A percentile compares a stretch with the other conserved stretches of the same genome.
phyloP scores from a whole-genome alignment of 2,888 invertebrate species.

The Petrolisthes cinctipes region DNA sequence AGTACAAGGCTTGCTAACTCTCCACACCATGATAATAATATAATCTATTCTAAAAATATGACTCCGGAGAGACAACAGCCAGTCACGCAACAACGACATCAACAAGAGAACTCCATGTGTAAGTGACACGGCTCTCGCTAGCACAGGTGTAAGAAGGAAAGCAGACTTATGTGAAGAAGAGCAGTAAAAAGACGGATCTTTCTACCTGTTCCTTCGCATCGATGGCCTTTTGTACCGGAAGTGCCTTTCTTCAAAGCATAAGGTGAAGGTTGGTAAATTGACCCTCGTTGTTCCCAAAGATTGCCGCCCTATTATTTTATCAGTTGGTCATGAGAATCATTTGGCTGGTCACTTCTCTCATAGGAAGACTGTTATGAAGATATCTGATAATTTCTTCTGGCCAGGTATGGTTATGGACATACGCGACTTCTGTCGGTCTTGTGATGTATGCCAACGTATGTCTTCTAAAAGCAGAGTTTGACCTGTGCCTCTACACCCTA shows the following conservation, averaged over 20 bases:
- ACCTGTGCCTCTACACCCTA: too few species aligned
- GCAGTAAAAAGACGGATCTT: background rate
- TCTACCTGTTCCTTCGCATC: background rate
- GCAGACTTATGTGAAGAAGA: background rate
- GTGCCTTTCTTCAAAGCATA: background rate
- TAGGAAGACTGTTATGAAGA: conserved; percentile 19
- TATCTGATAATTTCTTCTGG: background rate
- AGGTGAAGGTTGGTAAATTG: conserved; percentile 1
- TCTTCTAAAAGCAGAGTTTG: too few species aligned
- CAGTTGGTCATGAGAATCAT: conserved; percentile 12
- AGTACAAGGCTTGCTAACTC: too few species aligned
- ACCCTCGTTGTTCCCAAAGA: conserved; percentile 19
- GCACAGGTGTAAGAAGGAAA: background rate
- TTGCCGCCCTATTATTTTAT: conserved; percentile 11
- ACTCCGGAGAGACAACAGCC: too few species aligned
- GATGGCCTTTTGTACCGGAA: conserved; percentile 17
- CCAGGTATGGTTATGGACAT: conserved; percentile 19
- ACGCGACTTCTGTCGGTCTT: background rate
- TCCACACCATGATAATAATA: too few species aligned
- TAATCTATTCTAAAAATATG: too few species aligned
- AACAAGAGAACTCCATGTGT: too few species aligned
- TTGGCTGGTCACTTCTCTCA: too few species aligned
- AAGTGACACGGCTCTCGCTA: background rate
- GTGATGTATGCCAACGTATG: conserved; percentile 32
- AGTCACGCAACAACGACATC: too few species aligned